Base-by-base conservation (phyloP, 1,140 invertebrate species). In the Chelonus insularis region DNA sequence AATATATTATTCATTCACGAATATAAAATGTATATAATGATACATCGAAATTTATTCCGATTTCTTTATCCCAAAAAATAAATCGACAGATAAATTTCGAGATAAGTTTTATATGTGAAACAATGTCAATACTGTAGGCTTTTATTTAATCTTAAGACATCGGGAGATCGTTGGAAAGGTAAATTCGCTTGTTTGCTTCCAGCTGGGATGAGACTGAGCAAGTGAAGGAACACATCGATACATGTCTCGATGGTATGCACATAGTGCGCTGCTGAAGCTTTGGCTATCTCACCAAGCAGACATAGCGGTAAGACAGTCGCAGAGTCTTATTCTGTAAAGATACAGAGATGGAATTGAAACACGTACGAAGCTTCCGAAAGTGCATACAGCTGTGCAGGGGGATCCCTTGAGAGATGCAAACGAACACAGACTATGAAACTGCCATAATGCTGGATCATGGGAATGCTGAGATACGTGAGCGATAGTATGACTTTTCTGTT, bases 301-400 rank as follows among this genome's bases (percentile, higher is more conserved):
- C 50, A 52, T 36, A 7, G 12, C 29, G n/a, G 36, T 37, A 37
- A 12, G 12, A 37, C 21, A 16, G 34, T 52, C 50, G 25, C 50
- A 12, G 50, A 14, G 50, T 25, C 18, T 34, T 36, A 43, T 45
- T 2, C 39, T 18, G 11, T 43, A 8, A 7, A 43, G 20, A 43
- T n/a, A 5, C 4, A 1, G 14, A 57, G 41, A 32, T 47, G 56
- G 48, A 47, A 57, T 51, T 57, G 25, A 57, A 57, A 23, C 55
- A 57, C 55, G 39, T 43, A 57, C 12, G 20, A n/a, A 25, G 45
- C 55, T 41, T 21, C 52, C 37, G 21, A 41, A 56, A 39, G 41
- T 45, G 41, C 14, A 45, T 12, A 16, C 7, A 39, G 4, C 9
- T 8, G 16, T 8, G 14, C 8, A 43, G 39, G 7, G 12, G 16